Evolutionary conservation across 1,140 invertebrate species (phyloP), one percentile per base, ranked within the genome.

Genomic region (Zaprionus lachaisei): DNA sequence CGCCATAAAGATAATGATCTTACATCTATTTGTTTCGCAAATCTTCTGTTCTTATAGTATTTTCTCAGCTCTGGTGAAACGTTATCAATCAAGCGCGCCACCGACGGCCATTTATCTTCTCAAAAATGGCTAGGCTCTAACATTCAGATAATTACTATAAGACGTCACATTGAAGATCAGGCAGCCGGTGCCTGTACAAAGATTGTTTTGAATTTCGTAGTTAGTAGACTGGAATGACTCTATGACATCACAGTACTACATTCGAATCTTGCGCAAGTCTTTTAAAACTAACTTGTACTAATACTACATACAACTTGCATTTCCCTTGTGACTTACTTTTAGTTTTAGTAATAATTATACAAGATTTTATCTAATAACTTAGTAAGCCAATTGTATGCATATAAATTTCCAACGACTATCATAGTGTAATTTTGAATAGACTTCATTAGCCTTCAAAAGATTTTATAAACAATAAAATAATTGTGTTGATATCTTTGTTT

Each of bases 1-100:
- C 4, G 70, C 31, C 57, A 62, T 72, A 72, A 76, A 72, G 68
- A 76, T 65, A 61, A 72, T 31, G 17, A 14, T 17, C n/a, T 38
- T 20, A 56, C 17, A 22, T 37, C 5, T 31, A 20, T 57, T 37
- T 57, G 24, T 20, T 26, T 47, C 3, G 14, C 22, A 6, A 66
- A 66, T 57, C 37, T n/a, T 54, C 34, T 51, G 47, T 51, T 20
- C 20, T 51, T 51, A 22, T 22, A 14, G 41, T 47, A 47, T 47
- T 47, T 51, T 12, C 22, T 51, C 20, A 1, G 9, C 20, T 65
- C 31, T 55, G 63, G 55, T 66, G n/a, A 56, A 66, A 66, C 31
- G 47, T 51, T 51, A 20, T 51, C 11, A 12, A 14, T 22, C 9
- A 24, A 24, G 20, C 9, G 20, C 20, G 47, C 22, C 22, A 24